These are phyloP conservation scores for Sphaeramia orbicularis DNA, from an alignment of 2,797 vertebrate species.

Conservation along the genomic window DNA sequence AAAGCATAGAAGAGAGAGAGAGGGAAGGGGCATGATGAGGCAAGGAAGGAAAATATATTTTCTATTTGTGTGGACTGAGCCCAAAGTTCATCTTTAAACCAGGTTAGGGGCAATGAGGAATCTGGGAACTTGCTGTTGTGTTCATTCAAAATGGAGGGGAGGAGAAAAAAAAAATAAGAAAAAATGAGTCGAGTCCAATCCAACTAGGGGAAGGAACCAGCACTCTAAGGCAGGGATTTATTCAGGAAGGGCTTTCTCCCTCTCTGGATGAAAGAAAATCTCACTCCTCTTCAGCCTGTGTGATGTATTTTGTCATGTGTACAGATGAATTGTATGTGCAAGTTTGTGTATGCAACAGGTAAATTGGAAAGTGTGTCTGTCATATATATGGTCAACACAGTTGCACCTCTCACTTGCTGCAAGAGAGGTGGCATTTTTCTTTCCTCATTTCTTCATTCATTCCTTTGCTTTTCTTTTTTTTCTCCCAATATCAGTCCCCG, in stretches of 20 bases:
- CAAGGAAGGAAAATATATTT: conserved; percentile 84
- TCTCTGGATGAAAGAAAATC: conserved; percentile 83
- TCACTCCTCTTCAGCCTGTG: conserved; percentile 83
- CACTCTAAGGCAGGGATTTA: conserved; percentile 88
- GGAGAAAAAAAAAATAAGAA: conserved; percentile 67
- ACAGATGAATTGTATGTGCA: conserved; percentile 79
- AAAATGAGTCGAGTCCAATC: conserved; percentile 86
- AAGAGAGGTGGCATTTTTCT: conserved; percentile 87
- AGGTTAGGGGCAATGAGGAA: conserved; percentile 78
- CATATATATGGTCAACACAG: conserved; percentile 80
- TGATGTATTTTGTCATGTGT: conserved; percentile 74
- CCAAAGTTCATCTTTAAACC: conserved; percentile 84
- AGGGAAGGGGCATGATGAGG: conserved; percentile 60
- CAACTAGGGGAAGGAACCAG: conserved; percentile 87
- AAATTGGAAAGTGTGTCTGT: conserved; percentile 83
- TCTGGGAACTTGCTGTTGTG: conserved; percentile 90
- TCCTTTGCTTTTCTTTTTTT: conserved; percentile 83
- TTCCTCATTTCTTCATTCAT: conserved; percentile 85
- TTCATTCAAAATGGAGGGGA: conserved; percentile 84
- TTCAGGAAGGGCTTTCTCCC: conserved; percentile 84
- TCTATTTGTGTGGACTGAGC: conserved; percentile 82
- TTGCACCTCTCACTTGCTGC: conserved; percentile 84
- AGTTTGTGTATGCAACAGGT: conserved; percentile 80
- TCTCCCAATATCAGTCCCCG: conserved; percentile 85
- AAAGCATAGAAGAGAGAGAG: conserved; percentile 69